Percentiles rank a stretch among this genome's conserved stretches.
Conservation (phyloP, 2,113 vertebrate genomes). For the Myrmecobius fasciatus region DNA sequence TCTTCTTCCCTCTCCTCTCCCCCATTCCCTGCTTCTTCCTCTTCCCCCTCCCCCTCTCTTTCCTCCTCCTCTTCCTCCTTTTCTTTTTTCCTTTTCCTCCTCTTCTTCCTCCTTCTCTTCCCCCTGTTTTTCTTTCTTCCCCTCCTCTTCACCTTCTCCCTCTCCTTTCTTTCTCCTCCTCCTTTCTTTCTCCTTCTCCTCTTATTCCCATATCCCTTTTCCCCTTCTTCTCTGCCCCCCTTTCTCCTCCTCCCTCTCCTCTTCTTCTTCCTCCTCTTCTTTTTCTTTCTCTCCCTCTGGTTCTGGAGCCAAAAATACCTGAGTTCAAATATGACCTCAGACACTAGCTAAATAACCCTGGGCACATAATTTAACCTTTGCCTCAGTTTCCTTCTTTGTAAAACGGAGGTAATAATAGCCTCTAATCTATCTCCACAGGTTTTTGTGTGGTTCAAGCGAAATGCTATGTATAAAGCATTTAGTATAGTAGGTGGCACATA, state of each 20-base stretch:
- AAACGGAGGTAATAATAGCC: neutral
- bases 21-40: too few species aligned
- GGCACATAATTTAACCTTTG: neutral
- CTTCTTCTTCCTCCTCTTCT: neutral
- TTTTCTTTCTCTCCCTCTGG: too few species aligned
- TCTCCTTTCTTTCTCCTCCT: neutral
- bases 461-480: neutral
- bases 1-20: too few species aligned
- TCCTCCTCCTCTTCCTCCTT: neutral
- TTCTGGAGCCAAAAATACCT: neutral
- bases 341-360: neutral
- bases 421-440: neutral
- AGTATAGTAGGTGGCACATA: neutral
- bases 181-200: neutral
- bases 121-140: too few species aligned
- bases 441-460: neutral
- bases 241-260: too few species aligned
- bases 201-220: too few species aligned
- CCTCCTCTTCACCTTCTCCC: too few species aligned
- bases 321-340: neutral
- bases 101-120: too few species aligned
- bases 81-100: too few species aligned
- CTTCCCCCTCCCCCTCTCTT: too few species aligned
- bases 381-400: neutral
- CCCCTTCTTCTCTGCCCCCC: too few species aligned